Percentiles rank a stretch among this genome's conserved stretches.
These are phyloP conservation scores for Tetragonula carbonaria DNA, from an alignment of 2,888 invertebrate genomes.

Conservation along the genomic window DNA sequence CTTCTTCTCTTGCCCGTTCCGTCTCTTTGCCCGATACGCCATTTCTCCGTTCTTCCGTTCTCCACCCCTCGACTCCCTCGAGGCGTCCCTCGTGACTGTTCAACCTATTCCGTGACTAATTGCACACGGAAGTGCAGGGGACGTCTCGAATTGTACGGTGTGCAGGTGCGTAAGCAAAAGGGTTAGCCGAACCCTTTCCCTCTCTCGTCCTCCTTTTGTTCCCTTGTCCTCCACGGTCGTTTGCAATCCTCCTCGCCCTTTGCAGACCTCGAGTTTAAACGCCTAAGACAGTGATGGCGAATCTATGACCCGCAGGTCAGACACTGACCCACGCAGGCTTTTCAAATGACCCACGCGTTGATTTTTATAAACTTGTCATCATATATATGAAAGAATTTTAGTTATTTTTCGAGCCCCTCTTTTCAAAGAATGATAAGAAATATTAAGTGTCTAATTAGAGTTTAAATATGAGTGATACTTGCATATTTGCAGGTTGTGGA, in stretches of 20 bases:
- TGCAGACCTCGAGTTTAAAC: not conserved
- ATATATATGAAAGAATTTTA: no score
- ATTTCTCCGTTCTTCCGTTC: conserved; percentile 19
- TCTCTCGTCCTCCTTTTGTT: no score
- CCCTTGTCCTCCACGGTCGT: conserved; percentile 6
- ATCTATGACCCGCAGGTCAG: no score
- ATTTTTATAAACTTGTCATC: no score
- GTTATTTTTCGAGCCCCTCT: no score
- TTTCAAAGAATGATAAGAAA: no score
- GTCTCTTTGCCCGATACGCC: conserved; percentile 30
- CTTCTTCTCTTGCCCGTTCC: conserved; percentile 2
- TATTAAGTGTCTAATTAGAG: no score
- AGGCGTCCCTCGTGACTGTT: conserved; percentile 43
- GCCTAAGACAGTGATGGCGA: not conserved
- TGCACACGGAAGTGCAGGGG: conserved; percentile 62
- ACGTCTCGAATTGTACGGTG: conserved; percentile 56
- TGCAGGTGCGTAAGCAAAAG: conserved; percentile 52
- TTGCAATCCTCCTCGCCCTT: not conserved
- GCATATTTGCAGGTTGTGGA: no score
- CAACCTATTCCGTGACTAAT: conserved; percentile 65
- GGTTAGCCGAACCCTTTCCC: conserved; percentile 22
- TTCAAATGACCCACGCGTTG: no score
- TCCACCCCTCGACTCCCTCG: not conserved
- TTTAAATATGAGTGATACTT: no score
- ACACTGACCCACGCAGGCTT: no score